Conservation (phyloP, 2,113 vertebrate genomes). For the Chascanopsetta lugubris region DNA sequence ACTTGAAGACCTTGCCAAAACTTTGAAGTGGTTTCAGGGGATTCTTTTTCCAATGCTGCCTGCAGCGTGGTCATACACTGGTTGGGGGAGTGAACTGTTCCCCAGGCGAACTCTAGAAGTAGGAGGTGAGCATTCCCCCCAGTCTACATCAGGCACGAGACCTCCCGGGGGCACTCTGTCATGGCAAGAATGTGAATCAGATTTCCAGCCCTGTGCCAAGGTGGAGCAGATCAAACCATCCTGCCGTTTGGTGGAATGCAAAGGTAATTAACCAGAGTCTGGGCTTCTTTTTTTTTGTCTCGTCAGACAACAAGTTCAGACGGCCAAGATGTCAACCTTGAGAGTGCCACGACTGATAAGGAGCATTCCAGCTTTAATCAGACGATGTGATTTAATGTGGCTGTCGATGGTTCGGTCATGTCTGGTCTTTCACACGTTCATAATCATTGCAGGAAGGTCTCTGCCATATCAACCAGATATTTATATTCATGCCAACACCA, state of each 20-base stretch:
- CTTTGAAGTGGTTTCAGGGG: conserved; percentile 52
- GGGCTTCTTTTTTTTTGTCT: conserved; percentile 11
- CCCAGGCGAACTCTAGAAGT: conserved; percentile 24
- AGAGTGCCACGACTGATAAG: conserved; percentile 33
- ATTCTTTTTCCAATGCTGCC: not conserved
- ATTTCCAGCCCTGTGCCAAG: conserved; percentile 50
- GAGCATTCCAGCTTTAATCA: conserved; percentile 53
- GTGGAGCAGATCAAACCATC: conserved; percentile 52
- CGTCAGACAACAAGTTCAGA: conserved; percentile 48
- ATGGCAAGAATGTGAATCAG: conserved; percentile 44
- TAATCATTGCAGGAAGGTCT: conserved; percentile 35
- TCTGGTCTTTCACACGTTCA: conserved; percentile 27
- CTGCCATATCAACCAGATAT: conserved; percentile 17
- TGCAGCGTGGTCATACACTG: conserved; percentile 9
- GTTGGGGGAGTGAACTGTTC: conserved; percentile 22
- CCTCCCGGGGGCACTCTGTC: conserved; percentile 25
- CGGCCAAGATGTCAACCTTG: conserved; percentile 26
- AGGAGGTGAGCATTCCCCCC: conserved; percentile 34
- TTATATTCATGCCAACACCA: conserved; percentile 13
- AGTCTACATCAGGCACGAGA: conserved; percentile 38
- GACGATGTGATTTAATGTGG: conserved; percentile 31
- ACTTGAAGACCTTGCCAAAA: conserved; percentile 35
- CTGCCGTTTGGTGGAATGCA: conserved; percentile 52
- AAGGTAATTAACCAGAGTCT: conserved; percentile 41
- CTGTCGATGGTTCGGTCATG: conserved; percentile 20